Evolutionary conservation across 2,888 invertebrate species (phyloP).

Genomic region (Eupithecia dodoneata): DNA sequence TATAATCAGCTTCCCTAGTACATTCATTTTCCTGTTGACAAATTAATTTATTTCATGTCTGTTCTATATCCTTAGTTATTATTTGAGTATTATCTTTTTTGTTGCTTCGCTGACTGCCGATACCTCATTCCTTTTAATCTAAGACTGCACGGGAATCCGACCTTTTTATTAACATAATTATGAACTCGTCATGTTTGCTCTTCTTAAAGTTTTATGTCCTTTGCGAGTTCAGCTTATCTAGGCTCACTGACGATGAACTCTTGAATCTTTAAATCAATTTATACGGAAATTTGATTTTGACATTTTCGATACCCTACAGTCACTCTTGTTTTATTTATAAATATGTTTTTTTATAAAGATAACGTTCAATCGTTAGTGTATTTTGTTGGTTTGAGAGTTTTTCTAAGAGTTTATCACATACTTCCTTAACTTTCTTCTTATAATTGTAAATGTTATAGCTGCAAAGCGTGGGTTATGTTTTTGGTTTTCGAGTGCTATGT

Average conservation of each 20-base stretch:
- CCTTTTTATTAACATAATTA: background rate
- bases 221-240: background rate
- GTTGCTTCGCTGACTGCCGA: background rate
- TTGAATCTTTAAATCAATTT: background rate
- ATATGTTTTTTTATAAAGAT: too few relatives aligned
- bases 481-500: too few relatives aligned
- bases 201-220: background rate
- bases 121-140: constrained; percentile 6
- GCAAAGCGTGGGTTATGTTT: too few relatives aligned
- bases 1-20: constrained; percentile 55
- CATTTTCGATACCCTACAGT: too few relatives aligned
- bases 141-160: constrained; percentile 3
- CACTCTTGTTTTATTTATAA: too few relatives aligned
- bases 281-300: background rate
- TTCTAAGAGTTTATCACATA: too few relatives aligned
- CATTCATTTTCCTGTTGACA: constrained; percentile 45
- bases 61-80: background rate
- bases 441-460: too few relatives aligned
- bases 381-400: too few relatives aligned
- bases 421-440: too few relatives aligned
- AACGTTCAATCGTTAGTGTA: too few relatives aligned
- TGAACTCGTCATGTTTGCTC: constrained; percentile 1
- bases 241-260: constrained; percentile 6
- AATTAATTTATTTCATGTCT: constrained; percentile 8
- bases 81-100: background rate